Conservation (phyloP, 2,888 invertebrate species). For the Rhyacophila evoluta region DNA sequence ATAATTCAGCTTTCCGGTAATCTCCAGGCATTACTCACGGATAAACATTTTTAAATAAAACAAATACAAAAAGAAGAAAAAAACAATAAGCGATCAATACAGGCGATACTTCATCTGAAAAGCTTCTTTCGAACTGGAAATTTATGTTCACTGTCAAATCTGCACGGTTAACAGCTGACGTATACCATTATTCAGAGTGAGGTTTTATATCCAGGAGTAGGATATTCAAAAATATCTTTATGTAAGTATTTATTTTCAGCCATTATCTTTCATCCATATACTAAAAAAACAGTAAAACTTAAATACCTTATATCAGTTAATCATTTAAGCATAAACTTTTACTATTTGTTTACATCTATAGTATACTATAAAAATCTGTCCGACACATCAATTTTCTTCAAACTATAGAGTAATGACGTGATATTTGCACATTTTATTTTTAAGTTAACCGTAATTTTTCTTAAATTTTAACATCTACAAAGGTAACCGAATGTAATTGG, state of each 20-base stretch:
- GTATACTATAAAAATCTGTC: no score
- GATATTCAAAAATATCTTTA: not conserved
- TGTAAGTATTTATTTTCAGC: not conserved
- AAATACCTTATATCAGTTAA: no score
- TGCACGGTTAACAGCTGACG: slow-evolving; percentile 43
- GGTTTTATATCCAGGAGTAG: slow-evolving; percentile 35
- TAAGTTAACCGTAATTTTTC: no score
- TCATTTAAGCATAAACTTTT: no score
- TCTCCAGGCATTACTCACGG: slow-evolving; percentile 15
- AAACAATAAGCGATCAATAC: slow-evolving; percentile 16
- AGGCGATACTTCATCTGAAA: slow-evolving; percentile 30
- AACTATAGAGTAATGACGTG: no score
- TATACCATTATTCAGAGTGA: slow-evolving; percentile 44
- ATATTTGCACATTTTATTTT: no score
- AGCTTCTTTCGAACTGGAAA: slow-evolving; percentile 37
- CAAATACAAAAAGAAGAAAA: not conserved
- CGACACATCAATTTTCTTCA: no score
- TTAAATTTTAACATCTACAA: no score
- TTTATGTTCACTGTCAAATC: slow-evolving; percentile 46
- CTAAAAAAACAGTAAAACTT: no score
- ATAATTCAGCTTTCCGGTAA: slow-evolving; percentile 2
- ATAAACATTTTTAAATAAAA: not conserved
- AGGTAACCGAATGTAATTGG: no score
- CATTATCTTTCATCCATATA: no score
- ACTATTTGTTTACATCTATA: no score